phyloP scores from a whole-genome alignment of 2,797 vertebrate species.

The Caiman crocodilus region DNA sequence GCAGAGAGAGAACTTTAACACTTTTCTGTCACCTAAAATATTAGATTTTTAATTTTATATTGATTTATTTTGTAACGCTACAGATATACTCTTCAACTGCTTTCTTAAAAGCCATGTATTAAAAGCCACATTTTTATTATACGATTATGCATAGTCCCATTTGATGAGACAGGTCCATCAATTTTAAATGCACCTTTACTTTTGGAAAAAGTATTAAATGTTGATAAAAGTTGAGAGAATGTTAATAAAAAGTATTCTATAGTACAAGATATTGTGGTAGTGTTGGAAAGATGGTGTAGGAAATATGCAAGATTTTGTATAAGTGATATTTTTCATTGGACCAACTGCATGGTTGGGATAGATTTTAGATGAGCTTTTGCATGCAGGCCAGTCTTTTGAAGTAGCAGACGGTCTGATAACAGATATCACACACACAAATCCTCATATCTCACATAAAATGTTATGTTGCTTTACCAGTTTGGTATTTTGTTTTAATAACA shows the following conservation, averaged over 20 bases:
- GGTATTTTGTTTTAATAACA: background rate
- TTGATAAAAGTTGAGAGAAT: no score
- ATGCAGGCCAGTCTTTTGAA: no score
- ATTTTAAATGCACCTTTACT: background rate
- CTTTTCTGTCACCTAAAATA: background rate
- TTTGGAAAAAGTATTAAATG: slow-evolving; percentile 2
- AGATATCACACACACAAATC: no score
- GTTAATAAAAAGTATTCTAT: background rate
- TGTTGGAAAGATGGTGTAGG: no score
- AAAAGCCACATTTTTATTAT: slow-evolving; percentile 20
- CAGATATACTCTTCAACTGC: background rate
- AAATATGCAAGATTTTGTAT: no score
- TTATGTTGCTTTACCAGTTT: background rate
- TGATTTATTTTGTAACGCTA: background rate
- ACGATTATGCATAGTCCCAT: background rate
- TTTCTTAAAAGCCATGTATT: background rate
- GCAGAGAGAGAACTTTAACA: background rate
- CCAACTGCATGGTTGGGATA: no score
- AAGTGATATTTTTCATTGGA: no score
- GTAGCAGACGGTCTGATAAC: no score
- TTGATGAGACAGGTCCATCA: background rate
- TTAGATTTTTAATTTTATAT: background rate
- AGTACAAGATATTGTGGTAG: background rate
- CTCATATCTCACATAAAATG: background rate
- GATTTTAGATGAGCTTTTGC: no score